Evolutionary conservation across 2,888 invertebrate genomes (phyloP), one percentile per base, ranked within the genome.

Genomic region (Rhagophthalmus giganteus): DNA sequence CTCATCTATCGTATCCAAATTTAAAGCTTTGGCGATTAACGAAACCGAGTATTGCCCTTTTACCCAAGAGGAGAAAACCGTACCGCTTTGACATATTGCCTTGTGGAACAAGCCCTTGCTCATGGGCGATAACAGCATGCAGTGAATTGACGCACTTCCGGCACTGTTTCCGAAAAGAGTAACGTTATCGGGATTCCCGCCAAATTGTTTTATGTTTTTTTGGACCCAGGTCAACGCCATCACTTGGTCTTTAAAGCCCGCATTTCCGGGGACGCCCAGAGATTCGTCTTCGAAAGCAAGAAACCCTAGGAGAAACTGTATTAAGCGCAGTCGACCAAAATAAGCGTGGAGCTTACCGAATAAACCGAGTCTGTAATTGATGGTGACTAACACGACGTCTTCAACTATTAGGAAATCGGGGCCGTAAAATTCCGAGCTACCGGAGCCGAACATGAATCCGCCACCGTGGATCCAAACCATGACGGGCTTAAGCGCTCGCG

Each of bases 381-480:
- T 66, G 12, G 64, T 47, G 9, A 75, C 73, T 12, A 74, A 42
- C 13, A 75, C 68, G 32, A 74, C 65, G 57, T 74, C 71, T 61
- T 73, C 67, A 3, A 63, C 63, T 55, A 75, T 62, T 32, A 75
- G 62, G 59, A 70, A 74, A 13, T 73, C 66, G 14, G 74, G 74
- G 2, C 72, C 72, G 52, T 65, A 68, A 24, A 65, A 46, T 32
- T 68, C 66, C 2, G 58, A 54, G 55, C 62, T 68, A 28, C 70
- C 71, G 0, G 70, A 71, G 4, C 75, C 74, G 9, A 58, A 55
- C 3, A 61, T 60, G 47, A 73, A 75, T 2, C 65, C 75, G 10
- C 76, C 76, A 2, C 75, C 76, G 54, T 75, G 73, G 25, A 76
- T 71, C 67, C 71, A 76, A 6, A 76, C 69, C 75, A 76, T 75